These are phyloP conservation scores for Emydocephalus ijimae DNA, from an alignment of 2,113 vertebrate genomes.

Conservation along the genomic window DNA sequence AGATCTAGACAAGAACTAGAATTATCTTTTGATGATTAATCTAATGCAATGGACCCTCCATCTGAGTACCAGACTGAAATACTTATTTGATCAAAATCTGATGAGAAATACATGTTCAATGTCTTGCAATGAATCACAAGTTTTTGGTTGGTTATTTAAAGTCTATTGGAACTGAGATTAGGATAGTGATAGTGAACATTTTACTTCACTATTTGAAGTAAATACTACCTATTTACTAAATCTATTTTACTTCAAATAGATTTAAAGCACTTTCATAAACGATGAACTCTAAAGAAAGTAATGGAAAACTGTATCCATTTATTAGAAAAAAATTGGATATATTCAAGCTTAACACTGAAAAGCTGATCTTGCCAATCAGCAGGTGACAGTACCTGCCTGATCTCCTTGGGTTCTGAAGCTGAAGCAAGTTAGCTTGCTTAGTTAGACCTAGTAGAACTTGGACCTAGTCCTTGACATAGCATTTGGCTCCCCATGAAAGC, in stretches of 20 bases:
- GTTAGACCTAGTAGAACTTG: not conserved
- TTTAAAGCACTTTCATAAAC: no score
- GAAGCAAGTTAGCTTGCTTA: not conserved
- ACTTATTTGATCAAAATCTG: not conserved
- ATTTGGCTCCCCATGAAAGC: not conserved
- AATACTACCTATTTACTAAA: no score
- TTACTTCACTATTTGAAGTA: no score
- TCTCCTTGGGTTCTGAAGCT: not conserved
- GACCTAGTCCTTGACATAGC: not conserved
- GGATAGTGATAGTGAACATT: not conserved
- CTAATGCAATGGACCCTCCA: not conserved
- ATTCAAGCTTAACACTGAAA: not conserved
- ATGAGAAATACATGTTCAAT: not conserved
- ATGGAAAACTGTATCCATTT: no score
- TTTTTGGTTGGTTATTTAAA: not conserved
- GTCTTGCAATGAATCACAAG: not conserved
- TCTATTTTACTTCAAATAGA: no score
- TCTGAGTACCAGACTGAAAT: not conserved
- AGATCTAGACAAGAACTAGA: not conserved
- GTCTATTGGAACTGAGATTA: not conserved
- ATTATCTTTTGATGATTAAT: not conserved
- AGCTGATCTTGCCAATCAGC: not conserved
- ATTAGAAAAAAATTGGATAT: not conserved
- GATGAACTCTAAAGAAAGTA: no score
- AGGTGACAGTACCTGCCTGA: not conserved